Base-by-base conservation (phyloP, 2,113 vertebrate genomes). In the Trinectes maculatus region DNA sequence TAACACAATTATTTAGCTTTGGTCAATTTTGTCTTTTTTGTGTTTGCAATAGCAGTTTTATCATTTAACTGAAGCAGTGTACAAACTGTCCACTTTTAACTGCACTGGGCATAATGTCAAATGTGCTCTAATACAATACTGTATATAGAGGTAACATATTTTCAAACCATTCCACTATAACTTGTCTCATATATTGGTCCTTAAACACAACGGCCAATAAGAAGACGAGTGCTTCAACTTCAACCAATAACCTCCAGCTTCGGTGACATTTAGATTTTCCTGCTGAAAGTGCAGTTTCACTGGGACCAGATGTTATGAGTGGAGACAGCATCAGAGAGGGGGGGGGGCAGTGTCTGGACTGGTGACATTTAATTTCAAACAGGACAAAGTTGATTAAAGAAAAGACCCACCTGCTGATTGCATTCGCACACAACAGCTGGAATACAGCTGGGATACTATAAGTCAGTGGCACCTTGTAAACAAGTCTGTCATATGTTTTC, bases 251-350 rank as follows among this genome's bases (percentile, higher is more conserved):
- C 59, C 65, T 69, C 64, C 31, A 15, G 56, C 52, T 56, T 62
- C 22, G 26, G 42, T 80, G 73, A 83, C 71, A 86, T 83, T 86
- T 86, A 69, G 44, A 57, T 43, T 66, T 13, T 7, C 37, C 1
- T 3, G 5, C 22, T 55, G 56, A 71, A 71, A 75, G 47, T 51
- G 19, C 46, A 55, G 15, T 79, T 73, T 78, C 68, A 75, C 63
- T 76, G 59, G 74, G 18, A 33, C 39, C 62, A 71, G 65, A 77
- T 65, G 52, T 74, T 69, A 51, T 72, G 70, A 75, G 33, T 53
- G 28, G 26, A 74, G 46, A 22, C 59, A 53, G 42, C 66, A 73
- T 16, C 69, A 57, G 47, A 58, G 22, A 71, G 80, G 82, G 79
- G 79, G 58, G 80, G 82, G 79, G 79, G 58, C 73, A 74, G 4